A percentile compares a stretch with the other conserved stretches of the same genome.
These are phyloP conservation scores for Atta cephalotes DNA, from an alignment of 1,140 invertebrate genomes.

Conservation along the genomic window DNA sequence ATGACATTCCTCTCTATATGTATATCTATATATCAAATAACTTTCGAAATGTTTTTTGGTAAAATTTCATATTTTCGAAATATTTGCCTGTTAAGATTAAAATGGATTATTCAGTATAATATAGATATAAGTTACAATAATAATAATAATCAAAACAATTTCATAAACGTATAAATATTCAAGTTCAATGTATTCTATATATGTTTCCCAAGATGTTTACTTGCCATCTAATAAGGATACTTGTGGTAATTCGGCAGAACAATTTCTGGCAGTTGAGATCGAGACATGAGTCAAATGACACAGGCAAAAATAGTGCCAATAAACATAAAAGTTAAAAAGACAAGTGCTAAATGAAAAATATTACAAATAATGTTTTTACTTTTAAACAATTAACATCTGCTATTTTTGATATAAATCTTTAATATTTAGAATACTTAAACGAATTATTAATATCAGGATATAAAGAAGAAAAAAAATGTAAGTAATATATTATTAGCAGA, in stretches of 20 bases:
- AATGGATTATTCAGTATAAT: no score
- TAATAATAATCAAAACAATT: not conserved
- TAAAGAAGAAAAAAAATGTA: not conserved
- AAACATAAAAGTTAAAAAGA: not conserved
- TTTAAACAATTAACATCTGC: not conserved
- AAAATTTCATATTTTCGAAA: no score
- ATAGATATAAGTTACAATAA: no score
- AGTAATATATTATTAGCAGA: not conserved
- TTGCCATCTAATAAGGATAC: not conserved
- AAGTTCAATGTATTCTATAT: not conserved
- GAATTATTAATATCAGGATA: not conserved
- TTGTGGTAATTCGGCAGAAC: not conserved
- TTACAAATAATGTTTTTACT: not conserved
- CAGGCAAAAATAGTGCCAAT: not conserved
- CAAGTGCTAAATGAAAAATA: not conserved
- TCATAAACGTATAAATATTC: not conserved
- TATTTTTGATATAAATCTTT: no score
- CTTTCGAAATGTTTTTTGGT: no score
- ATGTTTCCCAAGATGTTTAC: not conserved
- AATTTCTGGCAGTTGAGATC: not conserved
- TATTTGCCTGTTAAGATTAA: no score
- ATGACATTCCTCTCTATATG: no score
- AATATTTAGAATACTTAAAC: not conserved
- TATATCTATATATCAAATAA: not conserved
- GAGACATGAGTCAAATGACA: not conserved